These are phyloP conservation scores for Prionace glauca DNA, from an alignment of 2,797 vertebrate genomes.

Conservation along the genomic window DNA sequence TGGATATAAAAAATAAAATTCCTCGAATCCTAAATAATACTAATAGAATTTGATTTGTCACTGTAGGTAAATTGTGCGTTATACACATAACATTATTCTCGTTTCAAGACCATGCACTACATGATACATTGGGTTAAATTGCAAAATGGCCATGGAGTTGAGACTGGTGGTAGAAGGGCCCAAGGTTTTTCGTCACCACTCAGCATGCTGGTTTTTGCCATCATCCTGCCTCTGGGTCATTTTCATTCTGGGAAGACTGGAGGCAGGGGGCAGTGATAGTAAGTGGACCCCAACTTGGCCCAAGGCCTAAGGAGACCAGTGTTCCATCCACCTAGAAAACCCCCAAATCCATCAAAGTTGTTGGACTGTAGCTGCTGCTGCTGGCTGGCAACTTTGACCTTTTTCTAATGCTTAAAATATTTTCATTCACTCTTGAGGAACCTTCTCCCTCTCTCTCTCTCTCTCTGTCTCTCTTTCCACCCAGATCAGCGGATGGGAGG, in stretches of 20 bases:
- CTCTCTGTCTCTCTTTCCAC: too few species aligned
- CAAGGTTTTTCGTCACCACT: not conserved
- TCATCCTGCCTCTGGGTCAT: not conserved
- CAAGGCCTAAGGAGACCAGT: too few species aligned
- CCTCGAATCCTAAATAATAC: not conserved
- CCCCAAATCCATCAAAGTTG: too few species aligned
- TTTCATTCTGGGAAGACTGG: not conserved
- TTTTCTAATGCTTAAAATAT: not conserved
- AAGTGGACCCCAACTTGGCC: not conserved
- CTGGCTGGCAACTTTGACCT: not conserved
- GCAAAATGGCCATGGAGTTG: not conserved
- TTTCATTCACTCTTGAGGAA: not conserved
- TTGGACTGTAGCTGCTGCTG: not conserved
- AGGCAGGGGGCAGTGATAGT: not conserved
- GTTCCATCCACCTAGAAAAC: not conserved
- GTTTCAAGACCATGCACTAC: not conserved
- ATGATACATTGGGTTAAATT: not conserved
- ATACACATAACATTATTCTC: not conserved
- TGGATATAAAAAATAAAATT: not conserved
- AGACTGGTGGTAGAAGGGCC: too few species aligned
- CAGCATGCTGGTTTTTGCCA: not conserved
- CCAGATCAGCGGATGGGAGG: not conserved
- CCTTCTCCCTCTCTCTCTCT: too few species aligned
- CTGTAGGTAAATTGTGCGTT: not conserved
- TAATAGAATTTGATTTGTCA: not conserved